A percentile compares a stretch with the other conserved stretches of the same genome.
Conservation (phyloP, 1,140 invertebrate species). For the Cryptotermes secundus region DNA sequence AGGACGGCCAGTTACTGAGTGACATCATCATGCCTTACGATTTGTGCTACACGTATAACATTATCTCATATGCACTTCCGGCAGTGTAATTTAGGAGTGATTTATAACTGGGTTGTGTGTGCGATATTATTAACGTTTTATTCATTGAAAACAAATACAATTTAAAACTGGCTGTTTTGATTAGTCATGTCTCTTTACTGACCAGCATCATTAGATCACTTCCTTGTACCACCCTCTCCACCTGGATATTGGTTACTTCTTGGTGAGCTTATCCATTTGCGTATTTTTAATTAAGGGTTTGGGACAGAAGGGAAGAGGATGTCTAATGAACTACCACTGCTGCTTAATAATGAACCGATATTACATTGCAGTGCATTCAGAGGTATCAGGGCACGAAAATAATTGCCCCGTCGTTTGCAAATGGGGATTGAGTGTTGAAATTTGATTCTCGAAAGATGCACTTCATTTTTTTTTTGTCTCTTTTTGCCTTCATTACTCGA, state of each 20-base stretch:
- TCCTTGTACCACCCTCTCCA: neutral
- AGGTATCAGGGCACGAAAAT: neutral
- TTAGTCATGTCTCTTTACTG: neutral
- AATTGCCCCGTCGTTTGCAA: neutral
- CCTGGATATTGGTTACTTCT: neutral
- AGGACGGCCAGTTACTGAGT: neutral
- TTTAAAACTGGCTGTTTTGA: conserved; percentile 24
- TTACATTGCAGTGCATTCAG: neutral
- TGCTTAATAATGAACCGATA: neutral
- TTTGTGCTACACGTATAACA: neutral
- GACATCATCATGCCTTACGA: neutral
- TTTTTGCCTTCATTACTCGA: too few species aligned
- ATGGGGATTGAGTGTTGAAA: neutral
- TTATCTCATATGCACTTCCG: neutral
- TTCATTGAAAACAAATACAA: conserved; percentile 16
- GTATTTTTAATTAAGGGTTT: conserved; percentile 19
- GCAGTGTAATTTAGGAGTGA: conserved; percentile 7
- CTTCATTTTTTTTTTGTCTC: too few species aligned
- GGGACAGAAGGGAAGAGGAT: neutral
- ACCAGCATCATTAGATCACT: neutral
- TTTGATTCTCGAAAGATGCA: neutral
- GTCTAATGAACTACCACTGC: conserved; percentile 27
- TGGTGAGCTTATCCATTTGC: neutral
- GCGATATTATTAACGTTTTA: conserved; percentile 2
- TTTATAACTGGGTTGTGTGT: conserved; percentile 22